These are phyloP conservation scores for Lordiphosa stackelbergi DNA, from an alignment of 1,140 invertebrate genomes.

Conservation along the genomic window DNA sequence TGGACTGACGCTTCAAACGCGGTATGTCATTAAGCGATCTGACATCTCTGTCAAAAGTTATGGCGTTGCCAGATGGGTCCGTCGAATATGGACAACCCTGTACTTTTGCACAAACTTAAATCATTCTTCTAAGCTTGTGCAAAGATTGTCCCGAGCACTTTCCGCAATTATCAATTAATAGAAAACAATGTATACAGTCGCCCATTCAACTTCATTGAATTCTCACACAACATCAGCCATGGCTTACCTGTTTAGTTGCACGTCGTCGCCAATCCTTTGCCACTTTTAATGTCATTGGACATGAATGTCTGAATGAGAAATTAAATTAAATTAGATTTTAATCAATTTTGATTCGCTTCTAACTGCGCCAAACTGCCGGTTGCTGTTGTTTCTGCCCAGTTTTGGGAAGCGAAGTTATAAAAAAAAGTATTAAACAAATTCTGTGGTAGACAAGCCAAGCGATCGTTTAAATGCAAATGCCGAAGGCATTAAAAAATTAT, in stretches of 20 bases:
- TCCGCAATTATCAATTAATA: too few relatives aligned
- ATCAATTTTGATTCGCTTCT: slow-evolving; percentile 32
- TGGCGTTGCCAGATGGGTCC: too few relatives aligned
- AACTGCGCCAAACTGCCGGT: slow-evolving; percentile 24
- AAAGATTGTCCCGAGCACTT: too few relatives aligned
- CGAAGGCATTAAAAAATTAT: slow-evolving; percentile 52
- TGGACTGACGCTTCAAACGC: too few relatives aligned
- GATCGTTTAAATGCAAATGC: slow-evolving; percentile 67
- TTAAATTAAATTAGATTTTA: slow-evolving; percentile 31
- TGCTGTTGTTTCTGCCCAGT: slow-evolving; percentile 31
- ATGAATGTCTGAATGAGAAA: slow-evolving; percentile 9
- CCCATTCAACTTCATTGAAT: slow-evolving; percentile 2
- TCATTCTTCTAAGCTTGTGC: too few relatives aligned
- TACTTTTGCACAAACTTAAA: too few relatives aligned
- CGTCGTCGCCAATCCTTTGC: slow-evolving; percentile 53
- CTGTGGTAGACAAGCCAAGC: slow-evolving; percentile 2
- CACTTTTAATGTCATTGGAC: slow-evolving; percentile 24
- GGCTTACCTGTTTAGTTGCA: slow-evolving; percentile 63
- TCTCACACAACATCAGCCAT: too few relatives aligned
- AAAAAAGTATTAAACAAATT: slow-evolving; percentile 18
- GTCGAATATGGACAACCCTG: too few relatives aligned
- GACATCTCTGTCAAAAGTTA: too few relatives aligned
- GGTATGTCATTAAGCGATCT: too few relatives aligned
- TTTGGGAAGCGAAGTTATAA: slow-evolving; percentile 11
- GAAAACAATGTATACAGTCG: too few relatives aligned